A percentile compares a stretch with the other conserved stretches of the same genome.
Conservation (phyloP, 2,888 invertebrate genomes). For the Anoncus sp. region DNA sequence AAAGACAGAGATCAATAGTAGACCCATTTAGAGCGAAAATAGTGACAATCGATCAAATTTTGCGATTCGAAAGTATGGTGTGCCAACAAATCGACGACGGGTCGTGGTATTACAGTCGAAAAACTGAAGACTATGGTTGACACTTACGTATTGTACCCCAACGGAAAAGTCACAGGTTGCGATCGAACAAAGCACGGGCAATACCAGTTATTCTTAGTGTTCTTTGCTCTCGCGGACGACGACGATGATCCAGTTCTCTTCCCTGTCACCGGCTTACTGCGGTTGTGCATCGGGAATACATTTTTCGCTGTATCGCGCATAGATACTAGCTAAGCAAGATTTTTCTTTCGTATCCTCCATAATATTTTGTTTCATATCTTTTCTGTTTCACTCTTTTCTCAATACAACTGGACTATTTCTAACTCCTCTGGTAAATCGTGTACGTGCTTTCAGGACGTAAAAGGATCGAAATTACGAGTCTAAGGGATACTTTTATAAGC, state of each 20-base stretch:
- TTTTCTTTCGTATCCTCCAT: constrained; percentile 16
- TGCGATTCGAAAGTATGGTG: background rate
- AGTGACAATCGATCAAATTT: background rate
- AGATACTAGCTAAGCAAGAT: constrained; percentile 4
- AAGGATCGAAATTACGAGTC: constrained; percentile 48
- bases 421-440: constrained; percentile 8
- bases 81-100: background rate
- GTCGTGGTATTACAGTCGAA: background rate
- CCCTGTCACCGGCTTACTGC: constrained; percentile 46
- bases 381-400: constrained; percentile 21
- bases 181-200: background rate
- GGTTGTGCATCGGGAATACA: constrained; percentile 45
- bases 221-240: constrained; percentile 26
- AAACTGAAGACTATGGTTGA: constrained; percentile 1
- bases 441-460: constrained; percentile 40
- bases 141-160: background rate
- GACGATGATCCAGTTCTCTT: constrained; percentile 46
- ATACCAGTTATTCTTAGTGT: background rate
- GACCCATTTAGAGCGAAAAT: background rate
- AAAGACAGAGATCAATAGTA: background rate
- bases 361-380: constrained; percentile 10
- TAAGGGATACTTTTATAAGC: constrained; percentile 34
- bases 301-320: constrained; percentile 11
- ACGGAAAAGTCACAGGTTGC: background rate
- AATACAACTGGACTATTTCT: constrained; percentile 23